Conservation (phyloP, 1,140 invertebrate genomes). For the Xylocopa sonorina region DNA sequence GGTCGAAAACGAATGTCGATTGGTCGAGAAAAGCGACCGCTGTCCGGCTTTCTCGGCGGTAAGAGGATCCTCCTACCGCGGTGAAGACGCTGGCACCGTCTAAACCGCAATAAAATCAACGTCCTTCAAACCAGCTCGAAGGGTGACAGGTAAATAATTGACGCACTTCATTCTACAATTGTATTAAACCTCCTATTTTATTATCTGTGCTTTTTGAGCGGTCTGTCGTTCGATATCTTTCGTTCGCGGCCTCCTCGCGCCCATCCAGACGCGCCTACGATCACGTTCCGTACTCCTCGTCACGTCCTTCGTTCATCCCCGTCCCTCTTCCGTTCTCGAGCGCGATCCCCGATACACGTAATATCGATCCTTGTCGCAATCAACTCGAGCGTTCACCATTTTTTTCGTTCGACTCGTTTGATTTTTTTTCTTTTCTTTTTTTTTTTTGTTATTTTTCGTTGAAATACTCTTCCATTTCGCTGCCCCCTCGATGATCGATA, state of each 20-base stretch:
- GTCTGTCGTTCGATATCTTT: constrained; percentile 46
- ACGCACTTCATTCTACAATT: constrained; percentile 41
- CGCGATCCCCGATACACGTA: neutral
- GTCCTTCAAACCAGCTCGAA: constrained; percentile 41
- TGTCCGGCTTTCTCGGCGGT: constrained; percentile 14
- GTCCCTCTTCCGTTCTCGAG: neutral
- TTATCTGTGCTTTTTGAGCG: constrained; percentile 62
- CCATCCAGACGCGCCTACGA: constrained; percentile 15
- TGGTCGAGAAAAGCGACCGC: constrained; percentile 10
- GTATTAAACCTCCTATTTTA: constrained; percentile 66
- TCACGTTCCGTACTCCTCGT: constrained; percentile 20
- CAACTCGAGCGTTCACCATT: neutral
- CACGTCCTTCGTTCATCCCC: neutral
- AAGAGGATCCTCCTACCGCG: neutral
- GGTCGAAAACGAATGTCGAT: neutral
- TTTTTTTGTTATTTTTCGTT: too few relatives aligned
- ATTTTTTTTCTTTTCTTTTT: too few relatives aligned
- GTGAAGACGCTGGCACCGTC: constrained; percentile 7
- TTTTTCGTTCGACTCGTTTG: too few relatives aligned
- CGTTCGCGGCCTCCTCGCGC: neutral
- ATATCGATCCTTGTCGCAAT: constrained; percentile 19
- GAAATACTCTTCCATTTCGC: neutral
- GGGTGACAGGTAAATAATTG: constrained; percentile 47
- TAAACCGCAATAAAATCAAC: constrained; percentile 29
- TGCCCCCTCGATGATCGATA: neutral